Conservation (phyloP, 2,888 invertebrate genomes). For the Cheiracanthium punctorium region DNA sequence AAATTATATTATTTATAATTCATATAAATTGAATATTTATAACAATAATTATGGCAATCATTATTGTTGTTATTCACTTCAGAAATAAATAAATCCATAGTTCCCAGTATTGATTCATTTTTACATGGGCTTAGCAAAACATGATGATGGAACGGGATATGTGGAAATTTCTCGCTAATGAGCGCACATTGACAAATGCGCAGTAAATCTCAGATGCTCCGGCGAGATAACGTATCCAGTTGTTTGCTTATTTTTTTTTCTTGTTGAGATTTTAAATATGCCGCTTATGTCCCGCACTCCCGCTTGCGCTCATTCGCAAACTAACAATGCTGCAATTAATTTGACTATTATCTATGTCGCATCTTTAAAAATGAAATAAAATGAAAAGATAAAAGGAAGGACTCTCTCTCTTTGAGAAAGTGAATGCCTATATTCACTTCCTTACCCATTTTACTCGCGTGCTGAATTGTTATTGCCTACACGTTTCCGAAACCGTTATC, state of each 20-base stretch:
- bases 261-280: not conserved
- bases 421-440: not conserved
- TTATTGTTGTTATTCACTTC: too few relatives aligned
- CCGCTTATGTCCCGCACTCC: not conserved
- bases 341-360: slow-evolving; percentile 12
- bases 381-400: too few relatives aligned
- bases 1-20: too few relatives aligned
- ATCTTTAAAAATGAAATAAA: not conserved
- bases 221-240: not conserved
- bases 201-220: not conserved
- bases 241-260: not conserved
- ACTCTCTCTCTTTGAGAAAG: not conserved
- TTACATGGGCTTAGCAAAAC: too few relatives aligned
- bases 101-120: too few relatives aligned
- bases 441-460: slow-evolving; percentile 5
- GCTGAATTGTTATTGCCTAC: not conserved
- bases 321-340: slow-evolving; percentile 39
- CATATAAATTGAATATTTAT: too few relatives aligned
- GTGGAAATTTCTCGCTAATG: not conserved
- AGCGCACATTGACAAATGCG: not conserved
- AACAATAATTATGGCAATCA: too few relatives aligned
- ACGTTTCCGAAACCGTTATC: not conserved
- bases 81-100: too few relatives aligned
- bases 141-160: not conserved
- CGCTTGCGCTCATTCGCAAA: not conserved